Conservation (phyloP, 2,113 vertebrate genomes). For the human region DNA sequence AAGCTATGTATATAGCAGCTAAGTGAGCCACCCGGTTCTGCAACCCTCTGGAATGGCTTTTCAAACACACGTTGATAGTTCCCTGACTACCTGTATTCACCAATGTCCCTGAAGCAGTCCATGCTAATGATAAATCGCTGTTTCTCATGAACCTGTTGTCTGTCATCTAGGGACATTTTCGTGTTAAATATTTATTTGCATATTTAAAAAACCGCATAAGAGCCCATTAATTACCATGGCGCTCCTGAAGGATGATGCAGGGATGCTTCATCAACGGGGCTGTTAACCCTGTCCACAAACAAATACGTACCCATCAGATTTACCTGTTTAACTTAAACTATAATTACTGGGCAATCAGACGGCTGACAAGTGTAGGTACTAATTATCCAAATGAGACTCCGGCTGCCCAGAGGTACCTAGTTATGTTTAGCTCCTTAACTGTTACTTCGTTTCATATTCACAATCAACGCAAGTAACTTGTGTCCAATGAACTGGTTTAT, state of each 20-base stretch:
- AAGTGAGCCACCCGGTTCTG: neutral
- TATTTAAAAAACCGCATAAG: slow-evolving; percentile 81
- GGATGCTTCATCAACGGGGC: slow-evolving; percentile 25
- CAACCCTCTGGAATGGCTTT: neutral
- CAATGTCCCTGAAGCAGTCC: neutral
- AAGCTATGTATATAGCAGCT: neutral
- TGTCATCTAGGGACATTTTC: slow-evolving; percentile 62
- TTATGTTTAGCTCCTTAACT: slow-evolving; percentile 33
- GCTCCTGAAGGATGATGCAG: slow-evolving; percentile 64
- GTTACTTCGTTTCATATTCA: neutral
- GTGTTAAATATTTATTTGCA: slow-evolving; percentile 71
- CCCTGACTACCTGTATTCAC: neutral
- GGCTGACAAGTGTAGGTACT: neutral
- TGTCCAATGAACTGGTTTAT: neutral
- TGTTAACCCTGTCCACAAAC: slow-evolving; percentile 76
- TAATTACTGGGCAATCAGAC: slow-evolving; percentile 64
- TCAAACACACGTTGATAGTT: neutral
- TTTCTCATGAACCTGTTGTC: slow-evolving; percentile 55
- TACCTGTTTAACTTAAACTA: slow-evolving; percentile 73
- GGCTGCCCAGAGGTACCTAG: neutral
- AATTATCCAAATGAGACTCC: slow-evolving; percentile 25
- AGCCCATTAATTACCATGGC: slow-evolving; percentile 75
- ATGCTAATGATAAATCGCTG: neutral
- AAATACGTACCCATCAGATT: slow-evolving; percentile 61
- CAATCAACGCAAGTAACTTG: neutral